Conservation (phyloP, 2,888 invertebrate species). For the Ichneumoninae sp. region DNA sequence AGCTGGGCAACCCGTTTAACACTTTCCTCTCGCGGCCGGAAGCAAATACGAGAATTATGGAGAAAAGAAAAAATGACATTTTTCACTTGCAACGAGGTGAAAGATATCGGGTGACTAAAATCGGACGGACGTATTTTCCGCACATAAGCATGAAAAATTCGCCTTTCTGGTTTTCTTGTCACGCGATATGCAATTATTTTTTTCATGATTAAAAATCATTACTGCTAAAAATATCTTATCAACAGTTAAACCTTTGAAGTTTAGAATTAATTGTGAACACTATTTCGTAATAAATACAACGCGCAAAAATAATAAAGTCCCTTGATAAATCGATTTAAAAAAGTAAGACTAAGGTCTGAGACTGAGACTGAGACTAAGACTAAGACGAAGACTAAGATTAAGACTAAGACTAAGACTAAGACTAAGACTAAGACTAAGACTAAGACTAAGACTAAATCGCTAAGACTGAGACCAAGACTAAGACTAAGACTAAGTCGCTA, state of each 20-base stretch:
- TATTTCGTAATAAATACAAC: neutral
- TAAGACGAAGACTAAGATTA: too few relatives aligned
- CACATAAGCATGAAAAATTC: neutral
- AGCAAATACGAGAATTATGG: neutral
- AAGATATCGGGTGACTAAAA: neutral
- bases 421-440: too few relatives aligned
- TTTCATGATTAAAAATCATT: neutral
- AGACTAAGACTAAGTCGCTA: too few relatives aligned
- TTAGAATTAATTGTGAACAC: neutral
- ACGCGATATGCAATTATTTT: neutral
- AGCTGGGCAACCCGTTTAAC: neutral
- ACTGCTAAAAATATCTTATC: neutral
- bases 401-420: too few relatives aligned
- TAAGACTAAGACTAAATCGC: too few relatives aligned
- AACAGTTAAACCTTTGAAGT: neutral
- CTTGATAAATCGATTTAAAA: neutral
- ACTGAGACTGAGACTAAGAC: too few relatives aligned
- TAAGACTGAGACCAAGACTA: too few relatives aligned
- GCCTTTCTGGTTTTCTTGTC: neutral
- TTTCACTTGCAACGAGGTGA: neutral
- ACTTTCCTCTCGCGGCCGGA: neutral
- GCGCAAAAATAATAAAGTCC: neutral
- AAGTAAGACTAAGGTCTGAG: too few relatives aligned
- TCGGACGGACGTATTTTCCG: neutral
- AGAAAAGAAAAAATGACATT: neutral